These are phyloP conservation scores for Cydia strobilella DNA, from an alignment of 1,140 invertebrate species.

Conservation along the genomic window DNA sequence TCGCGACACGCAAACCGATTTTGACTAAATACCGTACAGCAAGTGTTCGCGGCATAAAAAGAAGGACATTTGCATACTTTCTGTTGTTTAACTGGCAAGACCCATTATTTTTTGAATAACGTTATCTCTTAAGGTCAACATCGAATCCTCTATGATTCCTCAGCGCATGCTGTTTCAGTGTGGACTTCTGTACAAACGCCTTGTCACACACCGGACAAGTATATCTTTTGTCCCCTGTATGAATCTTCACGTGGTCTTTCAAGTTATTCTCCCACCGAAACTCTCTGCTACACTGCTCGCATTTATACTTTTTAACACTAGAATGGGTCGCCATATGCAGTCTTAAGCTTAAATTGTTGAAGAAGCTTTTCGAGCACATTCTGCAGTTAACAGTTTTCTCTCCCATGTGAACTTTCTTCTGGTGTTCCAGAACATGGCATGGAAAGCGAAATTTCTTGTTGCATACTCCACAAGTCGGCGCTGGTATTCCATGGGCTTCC, in stretches of 20 bases:
- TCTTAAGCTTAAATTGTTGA: constrained; percentile 52
- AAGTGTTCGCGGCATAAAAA: neutral
- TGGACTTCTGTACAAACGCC: constrained; percentile 43
- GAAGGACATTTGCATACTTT: neutral
- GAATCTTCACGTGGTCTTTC: constrained; percentile 45
- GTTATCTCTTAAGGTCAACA: neutral
- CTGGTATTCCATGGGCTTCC: constrained; percentile 36
- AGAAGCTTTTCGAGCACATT: constrained; percentile 49
- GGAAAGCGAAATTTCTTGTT: constrained; percentile 36
- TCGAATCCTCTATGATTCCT: constrained; percentile 38
- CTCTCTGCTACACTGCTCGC: constrained; percentile 25
- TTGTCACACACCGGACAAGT: constrained; percentile 39
- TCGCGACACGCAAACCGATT: too few relatives aligned
- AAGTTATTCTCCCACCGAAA: constrained; percentile 48
- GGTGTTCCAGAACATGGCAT: constrained; percentile 47
- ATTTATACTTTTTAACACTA: constrained; percentile 67
- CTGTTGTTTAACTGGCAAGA: too few relatives aligned
- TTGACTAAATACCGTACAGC: neutral
- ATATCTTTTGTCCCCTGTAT: constrained; percentile 40
- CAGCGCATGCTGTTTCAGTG: constrained; percentile 43
- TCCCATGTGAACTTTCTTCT: constrained; percentile 48
- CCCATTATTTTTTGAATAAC: too few relatives aligned
- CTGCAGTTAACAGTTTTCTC: constrained; percentile 41
- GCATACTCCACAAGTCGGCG: constrained; percentile 36
- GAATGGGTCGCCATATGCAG: constrained; percentile 74